phyloP scores from a whole-genome alignment of 2,797 vertebrate genomes.

The Melanogrammus aeglefinus region DNA sequence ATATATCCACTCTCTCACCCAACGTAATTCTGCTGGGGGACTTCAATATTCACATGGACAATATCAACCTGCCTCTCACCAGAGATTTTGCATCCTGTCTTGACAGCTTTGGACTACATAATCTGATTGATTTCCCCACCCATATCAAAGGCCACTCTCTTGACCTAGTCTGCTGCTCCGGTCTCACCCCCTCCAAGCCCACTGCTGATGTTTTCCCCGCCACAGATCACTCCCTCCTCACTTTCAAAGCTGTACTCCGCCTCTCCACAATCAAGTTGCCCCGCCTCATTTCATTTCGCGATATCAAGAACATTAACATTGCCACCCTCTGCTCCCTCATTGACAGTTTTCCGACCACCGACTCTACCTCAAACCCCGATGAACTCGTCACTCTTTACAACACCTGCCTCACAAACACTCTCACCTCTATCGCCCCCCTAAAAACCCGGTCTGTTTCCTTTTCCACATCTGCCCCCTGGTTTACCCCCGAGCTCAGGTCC shows the following conservation, averaged over 20 bases:
- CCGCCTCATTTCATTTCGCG: neutral
- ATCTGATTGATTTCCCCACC: conserved; percentile 2
- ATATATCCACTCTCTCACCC: too few relatives aligned
- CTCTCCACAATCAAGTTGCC: neutral
- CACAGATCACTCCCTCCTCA: neutral
- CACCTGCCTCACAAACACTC: neutral
- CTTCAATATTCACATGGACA: too few relatives aligned
- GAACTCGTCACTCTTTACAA: neutral
- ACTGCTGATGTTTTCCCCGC: neutral
- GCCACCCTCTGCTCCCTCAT: neutral
- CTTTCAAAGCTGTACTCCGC: neutral
- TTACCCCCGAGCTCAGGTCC: neutral
- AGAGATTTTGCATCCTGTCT: too few relatives aligned
- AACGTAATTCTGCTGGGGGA: too few relatives aligned
- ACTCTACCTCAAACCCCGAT: too few relatives aligned
- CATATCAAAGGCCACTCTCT: conserved; percentile 1
- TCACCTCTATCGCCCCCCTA: neutral
- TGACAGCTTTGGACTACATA: too few relatives aligned
- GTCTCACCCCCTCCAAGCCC: neutral
- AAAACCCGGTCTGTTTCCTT: conserved; percentile 1
- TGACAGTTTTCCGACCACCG: neutral
- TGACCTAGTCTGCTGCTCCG: too few relatives aligned
- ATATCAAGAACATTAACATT: neutral
- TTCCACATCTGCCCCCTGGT: too few relatives aligned
- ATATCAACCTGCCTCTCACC: too few relatives aligned